A percentile compares a stretch with the other conserved stretches of the same genome.
These are phyloP conservation scores for Hippotragus niger DNA, from an alignment of 2,113 vertebrate genomes.

Conservation along the genomic window DNA sequence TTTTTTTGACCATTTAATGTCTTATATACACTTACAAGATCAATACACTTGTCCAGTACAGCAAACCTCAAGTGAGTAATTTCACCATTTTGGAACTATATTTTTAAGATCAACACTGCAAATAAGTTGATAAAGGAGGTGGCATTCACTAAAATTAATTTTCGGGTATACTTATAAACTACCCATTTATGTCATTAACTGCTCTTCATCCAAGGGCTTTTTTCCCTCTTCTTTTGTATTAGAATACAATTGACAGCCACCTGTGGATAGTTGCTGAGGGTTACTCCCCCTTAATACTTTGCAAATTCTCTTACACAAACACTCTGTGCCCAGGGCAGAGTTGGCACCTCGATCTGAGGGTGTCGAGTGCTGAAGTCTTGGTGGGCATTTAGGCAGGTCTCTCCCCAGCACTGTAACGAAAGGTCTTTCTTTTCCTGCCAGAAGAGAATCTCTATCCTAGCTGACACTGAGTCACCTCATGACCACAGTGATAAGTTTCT, in stretches of 20 bases:
- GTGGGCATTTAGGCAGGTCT: fast-evolving
- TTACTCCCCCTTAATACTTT: background rate
- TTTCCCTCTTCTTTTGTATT: background rate
- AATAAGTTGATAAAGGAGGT: background rate
- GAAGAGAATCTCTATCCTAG: background rate
- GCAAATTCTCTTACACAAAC: background rate
- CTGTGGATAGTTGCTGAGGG: background rate
- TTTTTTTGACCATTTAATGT: background rate
- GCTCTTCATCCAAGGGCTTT: background rate
- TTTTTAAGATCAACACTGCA: background rate
- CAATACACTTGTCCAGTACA: background rate
- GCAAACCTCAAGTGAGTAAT: background rate
- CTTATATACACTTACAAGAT: background rate
- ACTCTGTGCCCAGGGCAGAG: background rate
- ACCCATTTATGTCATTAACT: background rate
- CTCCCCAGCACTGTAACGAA: background rate
- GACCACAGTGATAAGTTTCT: slow-evolving; percentile 51
- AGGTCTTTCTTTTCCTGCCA: background rate
- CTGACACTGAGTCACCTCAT: background rate
- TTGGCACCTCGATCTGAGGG: background rate
- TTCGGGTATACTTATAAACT: background rate
- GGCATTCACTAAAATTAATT: background rate
- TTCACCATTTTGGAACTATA: background rate
- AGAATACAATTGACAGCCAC: background rate
- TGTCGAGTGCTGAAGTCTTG: too few species aligned